Evolutionary conservation across 2,797 vertebrate species (phyloP), one percentile per base, ranked within the genome.

Genomic region (Rhynchotus rufescens): DNA sequence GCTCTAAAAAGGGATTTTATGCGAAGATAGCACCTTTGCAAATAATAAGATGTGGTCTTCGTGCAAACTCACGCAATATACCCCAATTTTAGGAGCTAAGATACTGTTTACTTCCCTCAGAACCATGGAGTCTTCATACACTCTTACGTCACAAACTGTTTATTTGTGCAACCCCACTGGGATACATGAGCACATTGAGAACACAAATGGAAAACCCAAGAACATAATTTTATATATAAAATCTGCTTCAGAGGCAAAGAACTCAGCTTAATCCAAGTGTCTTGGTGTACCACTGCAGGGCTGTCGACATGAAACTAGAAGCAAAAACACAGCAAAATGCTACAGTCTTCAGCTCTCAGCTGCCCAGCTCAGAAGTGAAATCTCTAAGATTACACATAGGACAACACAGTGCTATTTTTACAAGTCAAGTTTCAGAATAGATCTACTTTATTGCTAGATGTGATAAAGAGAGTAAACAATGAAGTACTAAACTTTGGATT

Each of bases 381-480:
- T 57, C 44, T 68, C 25, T 51, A 28, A 60, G 67, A 79, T 67
- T 67, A 74, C 14, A 65, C 4, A 60, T 15, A 38, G 2, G 40
- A 87, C 40, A 87, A 4, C 34, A 62, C 5, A 54, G 26, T 40
- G 45, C 8, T 73, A 47, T 34, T 90, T 93, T 84, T 47, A 76
- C 25, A 78, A 76, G 60, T 28, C 36, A 87, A 15, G 10, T 49
- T 89, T 92, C 69, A 54, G 84, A 87, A 76, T 7, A 64, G 44
- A 23, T 40, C 73, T 60, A 45, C 22, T 69, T 32, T 25, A 73
- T 25, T 80, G n/a, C 51, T 80, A 45, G 20, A 20, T 83, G 62
- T 28, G 47, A 19, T 34, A 83, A 30, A 71, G 61, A 85, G 38
- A 73, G 32, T 47, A 90, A 86, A 92, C 82, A 23, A 36, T 73